Base-by-base conservation (phyloP, 2,113 vertebrate species). In the Lamprotornis superbus region DNA sequence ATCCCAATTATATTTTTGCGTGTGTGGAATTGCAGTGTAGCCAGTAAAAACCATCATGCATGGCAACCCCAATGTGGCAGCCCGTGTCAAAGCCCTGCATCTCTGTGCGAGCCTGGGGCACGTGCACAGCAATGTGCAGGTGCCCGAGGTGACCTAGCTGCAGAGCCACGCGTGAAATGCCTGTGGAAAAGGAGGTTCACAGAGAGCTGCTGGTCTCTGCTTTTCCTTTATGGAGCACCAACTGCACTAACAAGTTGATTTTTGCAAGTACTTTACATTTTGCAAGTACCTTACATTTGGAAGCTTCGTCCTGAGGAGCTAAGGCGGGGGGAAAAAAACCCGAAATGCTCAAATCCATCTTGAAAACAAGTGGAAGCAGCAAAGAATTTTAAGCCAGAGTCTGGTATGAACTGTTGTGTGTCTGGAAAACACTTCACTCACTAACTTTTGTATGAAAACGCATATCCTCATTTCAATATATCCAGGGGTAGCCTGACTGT, bases 271-370 rank as follows among this genome's bases (percentile, higher is more conserved):
- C 11, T 16, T 73, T 53, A 2, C 24, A 69, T 90, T 65, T 4
- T 89, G 17, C 46, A 74, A 46, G 42, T 47, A 55, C 7, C 24
- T 77, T 83, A 4, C 15, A 74, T 70, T 64, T 6, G 4, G 49
- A 87, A 79, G 46, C 4, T 0, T 39, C 42, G 44, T 83, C 70
- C 57, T 49, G 23, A 90, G 42, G n/a, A 87, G 46, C 50, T 50
- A 5, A 19, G 6, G 2, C 2, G 5, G 2, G 1, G 42, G 0
- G 1, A 5, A 6, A 6, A 19, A 11, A 49, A 2, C 11, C 5
- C 15, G 28, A 81, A 69, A 56, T 22, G 25, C 14, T 73, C 49
- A 88, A 91, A 85, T 69, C 12, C 2, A 1, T 52, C 61, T 67
- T 56, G 65, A 76, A 79, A 93, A 79, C 39, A 40, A 59, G 52